These are phyloP conservation scores for Styela plicata DNA, from an alignment of 23 tunicate genomes.

Conservation along the genomic window DNA sequence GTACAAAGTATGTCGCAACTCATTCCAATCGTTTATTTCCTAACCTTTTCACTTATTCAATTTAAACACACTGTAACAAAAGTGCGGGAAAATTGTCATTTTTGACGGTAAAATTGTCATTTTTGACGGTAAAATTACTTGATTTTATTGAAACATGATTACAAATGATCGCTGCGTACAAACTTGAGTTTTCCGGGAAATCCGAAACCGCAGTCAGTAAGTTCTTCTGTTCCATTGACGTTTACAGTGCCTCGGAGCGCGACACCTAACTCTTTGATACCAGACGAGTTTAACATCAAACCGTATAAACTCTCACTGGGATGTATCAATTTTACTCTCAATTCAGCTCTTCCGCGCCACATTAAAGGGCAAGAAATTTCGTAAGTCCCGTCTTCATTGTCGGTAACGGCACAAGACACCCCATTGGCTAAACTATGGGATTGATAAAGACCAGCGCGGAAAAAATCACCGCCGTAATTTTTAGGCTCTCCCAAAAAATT, in stretches of 20 bases:
- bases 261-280: neutral
- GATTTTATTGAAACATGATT: too few species aligned
- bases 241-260: neutral
- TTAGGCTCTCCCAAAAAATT: slow-evolving; percentile 12
- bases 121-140: too few species aligned
- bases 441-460: slow-evolving; percentile 22
- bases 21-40: too few species aligned
- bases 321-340: slow-evolving; percentile 30
- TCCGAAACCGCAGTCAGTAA: neutral
- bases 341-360: neutral
- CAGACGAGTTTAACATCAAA: neutral
- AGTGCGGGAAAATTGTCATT: too few species aligned
- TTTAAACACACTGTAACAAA: too few species aligned
- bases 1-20: too few species aligned
- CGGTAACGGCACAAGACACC: slow-evolving; percentile 28
- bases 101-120: too few species aligned
- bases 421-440: slow-evolving; percentile 21
- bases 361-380: slow-evolving; percentile 21
- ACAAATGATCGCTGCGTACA: neutral
- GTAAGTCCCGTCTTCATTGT: slow-evolving; percentile 37
- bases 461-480: slow-evolving; percentile 43
- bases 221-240: neutral
- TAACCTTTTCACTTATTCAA: too few species aligned
- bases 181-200: neutral
- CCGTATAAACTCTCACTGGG: slow-evolving; percentile 23